A percentile compares a stretch with the other conserved stretches of the same genome.
Evolutionary conservation across 2,888 invertebrate species (phyloP).

Genomic region (Trilocha varians): DNA sequence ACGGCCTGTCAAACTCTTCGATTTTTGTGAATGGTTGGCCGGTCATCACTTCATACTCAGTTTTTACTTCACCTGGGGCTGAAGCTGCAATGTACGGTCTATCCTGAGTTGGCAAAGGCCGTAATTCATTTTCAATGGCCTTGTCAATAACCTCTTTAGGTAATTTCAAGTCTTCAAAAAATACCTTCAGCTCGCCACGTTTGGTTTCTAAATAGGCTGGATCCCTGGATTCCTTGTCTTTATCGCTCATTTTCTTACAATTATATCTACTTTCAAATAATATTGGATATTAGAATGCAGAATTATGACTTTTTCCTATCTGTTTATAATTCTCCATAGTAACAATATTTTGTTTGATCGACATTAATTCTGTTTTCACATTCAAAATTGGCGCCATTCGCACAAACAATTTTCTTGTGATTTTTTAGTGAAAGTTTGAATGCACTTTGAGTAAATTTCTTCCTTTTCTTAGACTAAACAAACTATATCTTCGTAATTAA

Average conservation of each 20-base stretch:
- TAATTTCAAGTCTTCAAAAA: conserved; percentile 48
- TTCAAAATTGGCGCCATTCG: neutral
- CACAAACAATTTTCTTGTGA: no score
- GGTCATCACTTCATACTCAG: conserved; percentile 61
- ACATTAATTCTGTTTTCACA: conserved; percentile 25
- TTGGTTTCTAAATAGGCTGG: conserved; percentile 39
- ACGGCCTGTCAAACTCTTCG: conserved; percentile 40
- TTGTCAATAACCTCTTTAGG: conserved; percentile 40
- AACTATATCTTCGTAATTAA: no score
- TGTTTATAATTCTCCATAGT: conserved; percentile 28
- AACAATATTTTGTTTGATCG: conserved; percentile 32
- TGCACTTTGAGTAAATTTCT: no score
- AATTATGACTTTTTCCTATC: neutral
- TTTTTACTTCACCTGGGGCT: conserved; percentile 36
- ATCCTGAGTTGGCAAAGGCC: conserved; percentile 28
- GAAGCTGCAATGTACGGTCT: conserved; percentile 55
- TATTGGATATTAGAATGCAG: neutral
- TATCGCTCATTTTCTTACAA: neutral
- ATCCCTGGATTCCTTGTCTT: conserved; percentile 13
- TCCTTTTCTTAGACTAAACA: no score
- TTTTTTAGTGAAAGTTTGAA: no score
- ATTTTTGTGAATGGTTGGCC: conserved; percentile 59
- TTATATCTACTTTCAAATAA: no score
- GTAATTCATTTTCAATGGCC: conserved; percentile 55
- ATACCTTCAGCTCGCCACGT: conserved; percentile 39